Evolutionary conservation across 2,888 invertebrate genomes (phyloP).

Genomic region (Eustalomyia histrio): DNA sequence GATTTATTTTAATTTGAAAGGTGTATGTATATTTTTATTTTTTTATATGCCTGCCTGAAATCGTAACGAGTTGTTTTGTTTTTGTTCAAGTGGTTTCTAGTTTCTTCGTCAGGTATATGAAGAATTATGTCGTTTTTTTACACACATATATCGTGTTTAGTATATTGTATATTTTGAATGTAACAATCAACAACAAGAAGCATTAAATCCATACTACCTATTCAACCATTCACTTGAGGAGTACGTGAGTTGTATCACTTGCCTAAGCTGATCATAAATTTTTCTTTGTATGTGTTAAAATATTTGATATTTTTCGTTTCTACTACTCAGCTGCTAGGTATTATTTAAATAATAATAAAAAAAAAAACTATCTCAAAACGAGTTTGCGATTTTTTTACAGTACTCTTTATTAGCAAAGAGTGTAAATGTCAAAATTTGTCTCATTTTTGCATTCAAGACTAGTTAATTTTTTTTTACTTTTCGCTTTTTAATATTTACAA

Average conservation of each 20-base stretch:
- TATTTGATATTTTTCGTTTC: conserved; percentile 44
- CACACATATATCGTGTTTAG: conserved; percentile 60
- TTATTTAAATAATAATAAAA: conserved; percentile 33
- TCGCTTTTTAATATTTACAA: too few relatives aligned
- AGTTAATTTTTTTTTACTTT: too few relatives aligned
- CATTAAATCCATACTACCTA: conserved; percentile 17
- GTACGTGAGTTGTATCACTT: conserved; percentile 76
- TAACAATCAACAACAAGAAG: conserved; percentile 12
- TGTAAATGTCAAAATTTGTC: neutral
- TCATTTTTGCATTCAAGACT: neutral
- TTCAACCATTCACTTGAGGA: conserved; percentile 48
- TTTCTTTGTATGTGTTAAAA: conserved; percentile 26
- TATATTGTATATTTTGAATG: conserved; percentile 21
- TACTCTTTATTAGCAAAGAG: neutral
- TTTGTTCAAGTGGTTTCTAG: conserved; percentile 65
- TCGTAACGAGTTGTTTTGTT: conserved; percentile 77
- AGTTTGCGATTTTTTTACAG: conserved; percentile 58
- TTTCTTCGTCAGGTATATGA: conserved; percentile 35
- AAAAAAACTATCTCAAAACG: conserved; percentile 54
- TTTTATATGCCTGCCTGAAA: conserved; percentile 70
- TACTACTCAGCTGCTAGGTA: conserved; percentile 36
- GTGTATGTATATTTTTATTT: conserved; percentile 17
- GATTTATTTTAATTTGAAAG: conserved; percentile 42
- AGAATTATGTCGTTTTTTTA: conserved; percentile 64
- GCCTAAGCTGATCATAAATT: conserved; percentile 59